phyloP scores from a whole-genome alignment of 2,113 vertebrate species.

The Bombycilla garrulus region DNA sequence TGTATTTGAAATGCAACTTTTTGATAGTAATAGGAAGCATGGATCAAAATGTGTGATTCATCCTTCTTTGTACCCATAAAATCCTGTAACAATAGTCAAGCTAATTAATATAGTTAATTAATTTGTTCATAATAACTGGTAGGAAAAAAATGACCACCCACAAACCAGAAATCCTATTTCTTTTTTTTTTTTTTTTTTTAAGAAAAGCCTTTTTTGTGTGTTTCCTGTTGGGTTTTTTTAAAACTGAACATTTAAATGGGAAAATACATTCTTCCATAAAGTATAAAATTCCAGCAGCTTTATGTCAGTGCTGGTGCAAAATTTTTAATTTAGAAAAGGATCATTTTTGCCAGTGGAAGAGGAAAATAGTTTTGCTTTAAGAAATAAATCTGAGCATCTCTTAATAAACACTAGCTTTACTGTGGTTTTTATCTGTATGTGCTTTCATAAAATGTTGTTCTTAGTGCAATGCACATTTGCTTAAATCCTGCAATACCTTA shows the following conservation, averaged over 20 bases:
- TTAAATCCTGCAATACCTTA: constrained; percentile 55
- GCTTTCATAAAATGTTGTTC: constrained; percentile 51
- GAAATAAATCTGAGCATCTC: constrained; percentile 41
- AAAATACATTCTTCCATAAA: not conserved
- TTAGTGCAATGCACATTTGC: constrained; percentile 42
- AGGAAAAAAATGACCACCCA: rapidly evolving
- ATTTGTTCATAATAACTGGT: not conserved
- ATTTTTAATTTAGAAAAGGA: not conserved
- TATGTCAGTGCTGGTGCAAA: not conserved
- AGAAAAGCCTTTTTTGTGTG: not conserved
- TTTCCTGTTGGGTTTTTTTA: not conserved
- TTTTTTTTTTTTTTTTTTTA: not conserved
- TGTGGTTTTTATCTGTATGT: constrained; percentile 30
- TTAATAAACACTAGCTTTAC: constrained; percentile 48
- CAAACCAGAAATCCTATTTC: not conserved
- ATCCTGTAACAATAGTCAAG: not conserved
- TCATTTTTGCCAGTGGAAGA: not conserved
- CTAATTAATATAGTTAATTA: constrained; percentile 34
- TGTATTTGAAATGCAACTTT: constrained; percentile 57
- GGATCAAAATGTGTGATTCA: constrained; percentile 31
- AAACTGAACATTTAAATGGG: not conserved
- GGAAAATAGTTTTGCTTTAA: constrained; percentile 28
- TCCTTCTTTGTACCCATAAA: constrained; percentile 18
- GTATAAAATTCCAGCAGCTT: not conserved
- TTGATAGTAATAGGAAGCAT: constrained; percentile 15